These are phyloP conservation scores for Subacronicta megacephala DNA, from an alignment of 2,888 invertebrate genomes.

Conservation along the genomic window DNA sequence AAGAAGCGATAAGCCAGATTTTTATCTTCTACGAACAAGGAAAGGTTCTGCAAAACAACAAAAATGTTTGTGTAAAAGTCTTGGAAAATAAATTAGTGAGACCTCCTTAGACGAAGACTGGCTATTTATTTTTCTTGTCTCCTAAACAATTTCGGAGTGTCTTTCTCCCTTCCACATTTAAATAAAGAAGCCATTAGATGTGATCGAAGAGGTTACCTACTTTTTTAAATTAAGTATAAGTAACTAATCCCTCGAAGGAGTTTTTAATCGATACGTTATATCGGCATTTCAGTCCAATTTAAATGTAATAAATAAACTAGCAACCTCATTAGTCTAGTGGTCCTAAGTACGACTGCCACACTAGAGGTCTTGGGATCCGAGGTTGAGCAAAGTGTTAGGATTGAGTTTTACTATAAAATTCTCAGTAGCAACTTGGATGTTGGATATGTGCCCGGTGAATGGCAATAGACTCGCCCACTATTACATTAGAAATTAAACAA, in stretches of 20 bases:
- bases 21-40: slow-evolving; percentile 1
- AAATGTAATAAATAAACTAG: too few relatives aligned
- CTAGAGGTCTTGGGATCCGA: too few relatives aligned
- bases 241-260: too few relatives aligned
- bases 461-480: too few relatives aligned
- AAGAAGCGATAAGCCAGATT: slow-evolving; percentile 1
- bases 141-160: slow-evolving; percentile 25
- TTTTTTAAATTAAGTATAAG: too few relatives aligned
- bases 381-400: too few relatives aligned
- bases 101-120: slow-evolving; percentile 12
- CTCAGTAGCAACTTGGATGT: too few relatives aligned
- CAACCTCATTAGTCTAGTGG: too few relatives aligned
- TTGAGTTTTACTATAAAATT: too few relatives aligned
- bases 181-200: slow-evolving; percentile 11
- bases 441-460: too few relatives aligned
- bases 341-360: too few relatives aligned
- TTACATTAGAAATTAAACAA: too few relatives aligned
- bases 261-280: not conserved
- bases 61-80: slow-evolving; percentile 3
- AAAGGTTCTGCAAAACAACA: slow-evolving; percentile 7
- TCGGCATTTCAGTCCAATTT: not conserved
- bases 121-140: slow-evolving; percentile 27
- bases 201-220: not conserved
- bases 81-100: slow-evolving; percentile 14
- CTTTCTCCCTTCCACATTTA: not conserved